These are phyloP conservation scores for Tinea semifulvella DNA, from an alignment of 2,888 invertebrate genomes.

Conservation along the genomic window DNA sequence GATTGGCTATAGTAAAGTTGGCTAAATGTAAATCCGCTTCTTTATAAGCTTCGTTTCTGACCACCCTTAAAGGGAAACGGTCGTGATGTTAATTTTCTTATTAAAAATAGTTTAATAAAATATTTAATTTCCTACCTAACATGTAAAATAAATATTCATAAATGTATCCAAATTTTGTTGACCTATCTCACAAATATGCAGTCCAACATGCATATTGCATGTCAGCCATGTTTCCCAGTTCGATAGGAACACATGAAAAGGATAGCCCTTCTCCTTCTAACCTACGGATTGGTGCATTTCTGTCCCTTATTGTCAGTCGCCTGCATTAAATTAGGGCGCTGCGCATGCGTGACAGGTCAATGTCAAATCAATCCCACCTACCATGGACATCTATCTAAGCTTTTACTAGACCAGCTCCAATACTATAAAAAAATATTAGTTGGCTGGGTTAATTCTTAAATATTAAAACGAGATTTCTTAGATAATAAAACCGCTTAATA, in stretches of 20 bases:
- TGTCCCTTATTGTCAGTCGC: conserved; percentile 29
- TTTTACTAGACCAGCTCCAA: neutral
- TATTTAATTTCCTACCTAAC: too few relatives aligned
- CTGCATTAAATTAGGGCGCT: conserved; percentile 45
- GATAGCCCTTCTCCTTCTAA: conserved; percentile 20
- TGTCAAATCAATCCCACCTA: conserved; percentile 62
- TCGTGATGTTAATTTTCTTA: too few relatives aligned
- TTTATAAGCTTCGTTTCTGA: too few relatives aligned
- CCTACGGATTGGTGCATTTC: conserved; percentile 25
- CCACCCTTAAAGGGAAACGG: too few relatives aligned
- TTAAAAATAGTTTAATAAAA: too few relatives aligned
- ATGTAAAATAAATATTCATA: neutral
- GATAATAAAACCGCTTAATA: too few relatives aligned
- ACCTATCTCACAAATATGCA: conserved; percentile 3
- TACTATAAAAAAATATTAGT: too few relatives aligned
- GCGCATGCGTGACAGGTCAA: conserved; percentile 62
- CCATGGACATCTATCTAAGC: neutral
- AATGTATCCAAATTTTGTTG: neutral
- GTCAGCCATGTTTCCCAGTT: conserved; percentile 8
- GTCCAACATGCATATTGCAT: neutral
- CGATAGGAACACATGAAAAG: neutral
- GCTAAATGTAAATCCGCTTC: too few relatives aligned
- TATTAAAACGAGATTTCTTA: too few relatives aligned
- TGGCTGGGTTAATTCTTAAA: too few relatives aligned
- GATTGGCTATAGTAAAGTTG: too few relatives aligned